Evolutionary conservation across 2,888 invertebrate species (phyloP), one percentile per base, ranked within the genome.

Genomic region (Nudaria mundana): DNA sequence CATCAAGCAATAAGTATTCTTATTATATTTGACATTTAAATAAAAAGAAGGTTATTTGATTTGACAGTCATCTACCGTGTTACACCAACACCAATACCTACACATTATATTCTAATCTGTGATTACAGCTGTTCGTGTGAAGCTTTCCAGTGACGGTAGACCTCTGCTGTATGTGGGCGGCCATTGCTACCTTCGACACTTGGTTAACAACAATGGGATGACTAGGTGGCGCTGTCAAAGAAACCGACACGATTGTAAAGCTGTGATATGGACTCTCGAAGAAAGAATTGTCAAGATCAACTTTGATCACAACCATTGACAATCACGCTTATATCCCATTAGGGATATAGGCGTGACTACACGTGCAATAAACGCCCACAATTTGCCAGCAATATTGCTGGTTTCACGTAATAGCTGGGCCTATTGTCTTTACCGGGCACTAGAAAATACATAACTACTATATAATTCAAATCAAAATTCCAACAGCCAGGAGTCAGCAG

Each of bases 171-270:
- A 35, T 4, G n/a, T 41, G 3, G 35, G 38, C 7, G 29, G 36
- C 5, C 42, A 53, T 1, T 16, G 28, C 14, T 57, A 36, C 24
- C 41, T 40, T 8, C 37, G 36, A 0, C 60, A 58, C 11, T 14
- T 53, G 3, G 30, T 41, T 2, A 52, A 48, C 24, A 43, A 16
- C 1, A 44, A 1, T 5, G 48, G 56, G 8, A 52, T 42, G 47
- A 40, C 43, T 1, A 45, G 63, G 0, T 62, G 63, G 63, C 40
- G 63, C 11, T 62, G 63, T 34, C 40, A 52, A 0, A 46, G 26
- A 10, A 40, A 56, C 34, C 32, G 46, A 12, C 39, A 18, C 13
- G 32, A 37, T n/a, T 62, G 62, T 23, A 62, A 53, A 31, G 47
- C 56, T 0, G 47, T 37, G n/a, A 12, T 56, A 14, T 58, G 53